Percentiles rank a stretch among this genome's conserved stretches.
Conservation (phyloP, 2,797 vertebrate species). For the Rhabdophis nuchalis region DNA sequence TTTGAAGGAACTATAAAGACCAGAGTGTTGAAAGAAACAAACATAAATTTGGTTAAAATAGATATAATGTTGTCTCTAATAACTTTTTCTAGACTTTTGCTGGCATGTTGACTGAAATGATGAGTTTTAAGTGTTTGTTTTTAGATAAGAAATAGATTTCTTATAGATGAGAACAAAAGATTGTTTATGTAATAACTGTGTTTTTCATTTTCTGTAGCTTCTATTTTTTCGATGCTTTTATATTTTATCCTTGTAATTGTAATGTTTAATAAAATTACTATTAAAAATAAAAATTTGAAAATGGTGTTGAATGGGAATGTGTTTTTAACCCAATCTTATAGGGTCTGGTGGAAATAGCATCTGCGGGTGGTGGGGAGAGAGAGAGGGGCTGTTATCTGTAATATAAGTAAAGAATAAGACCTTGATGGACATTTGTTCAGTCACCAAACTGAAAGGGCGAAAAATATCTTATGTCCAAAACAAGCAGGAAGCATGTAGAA, state of each 20-base stretch:
- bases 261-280: not conserved
- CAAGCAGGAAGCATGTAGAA: not conserved
- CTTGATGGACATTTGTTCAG: not conserved
- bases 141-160: not conserved
- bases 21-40: not conserved
- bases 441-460: not conserved
- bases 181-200: not conserved
- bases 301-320: not conserved
- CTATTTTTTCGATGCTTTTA: not conserved
- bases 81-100: not conserved
- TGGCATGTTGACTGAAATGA: not conserved
- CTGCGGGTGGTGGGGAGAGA: too few species aligned
- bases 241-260: not conserved
- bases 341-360: not conserved
- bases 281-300: not conserved
- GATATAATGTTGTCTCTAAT: not conserved
- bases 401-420: not conserved
- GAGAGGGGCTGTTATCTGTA: not conserved
- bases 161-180: not conserved
- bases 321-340: not conserved
- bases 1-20: not conserved
- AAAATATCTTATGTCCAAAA: not conserved
- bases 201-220: not conserved
- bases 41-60: not conserved
- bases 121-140: not conserved